These are phyloP conservation scores for Otocyon megalotis DNA, from an alignment of 2,113 vertebrate genomes.

Conservation along the genomic window DNA sequence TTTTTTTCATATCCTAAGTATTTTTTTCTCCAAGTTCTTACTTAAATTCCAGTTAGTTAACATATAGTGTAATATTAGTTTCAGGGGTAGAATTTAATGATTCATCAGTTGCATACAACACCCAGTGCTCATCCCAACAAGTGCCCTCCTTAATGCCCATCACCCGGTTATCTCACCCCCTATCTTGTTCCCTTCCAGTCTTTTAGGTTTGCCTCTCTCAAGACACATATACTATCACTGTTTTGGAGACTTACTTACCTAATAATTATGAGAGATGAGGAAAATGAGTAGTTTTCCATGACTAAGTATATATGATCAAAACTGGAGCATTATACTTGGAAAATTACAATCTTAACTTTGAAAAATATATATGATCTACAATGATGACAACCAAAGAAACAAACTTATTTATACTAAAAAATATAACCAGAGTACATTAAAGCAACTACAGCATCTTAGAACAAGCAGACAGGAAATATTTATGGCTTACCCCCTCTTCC, in stretches of 20 bases:
- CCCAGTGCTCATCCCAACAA: not conserved
- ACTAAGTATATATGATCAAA: not conserved
- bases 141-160: too few relatives aligned
- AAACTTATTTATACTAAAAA: conserved; percentile 25
- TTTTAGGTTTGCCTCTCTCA: not conserved
- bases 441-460: not conserved
- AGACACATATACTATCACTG: not conserved
- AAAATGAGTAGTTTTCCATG: not conserved
- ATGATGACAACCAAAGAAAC: not conserved
- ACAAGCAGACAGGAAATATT: not conserved
- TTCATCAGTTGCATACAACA: not conserved
- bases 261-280: conserved; percentile 25
- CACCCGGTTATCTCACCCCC: too few relatives aligned
- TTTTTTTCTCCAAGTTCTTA: not conserved
- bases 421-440: not conserved
- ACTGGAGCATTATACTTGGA: not conserved
- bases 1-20: not conserved
- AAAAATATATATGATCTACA: not conserved
- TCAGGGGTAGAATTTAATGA: not conserved
- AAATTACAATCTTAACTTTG: not conserved
- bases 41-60: not conserved
- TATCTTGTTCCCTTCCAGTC: not conserved
- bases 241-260: not conserved
- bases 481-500: not conserved
- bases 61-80: not conserved